Evolutionary conservation across 2,797 vertebrate genomes (phyloP).

Genomic region (Tragelaphus eurycerus): DNA sequence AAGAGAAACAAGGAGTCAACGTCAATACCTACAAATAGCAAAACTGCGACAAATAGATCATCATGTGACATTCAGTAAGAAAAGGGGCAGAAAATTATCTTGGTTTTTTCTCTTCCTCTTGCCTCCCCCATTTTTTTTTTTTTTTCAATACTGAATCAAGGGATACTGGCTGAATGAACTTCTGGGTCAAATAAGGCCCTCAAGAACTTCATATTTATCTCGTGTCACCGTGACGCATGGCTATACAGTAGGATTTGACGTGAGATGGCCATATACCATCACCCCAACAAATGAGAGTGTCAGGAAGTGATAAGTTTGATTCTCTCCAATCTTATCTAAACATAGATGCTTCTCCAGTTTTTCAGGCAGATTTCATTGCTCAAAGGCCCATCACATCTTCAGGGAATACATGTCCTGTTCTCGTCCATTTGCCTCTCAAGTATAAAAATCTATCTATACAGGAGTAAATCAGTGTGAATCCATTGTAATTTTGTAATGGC

Average conservation of each 20-base stretch:
- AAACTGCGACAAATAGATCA: neutral
- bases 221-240: neutral
- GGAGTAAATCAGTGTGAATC: neutral
- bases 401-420: neutral
- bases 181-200: neutral
- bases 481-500: neutral
- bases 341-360: neutral
- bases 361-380: neutral
- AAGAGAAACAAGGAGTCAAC: neutral
- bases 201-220: neutral
- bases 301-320: neutral
- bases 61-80: neutral
- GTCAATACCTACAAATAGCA: neutral
- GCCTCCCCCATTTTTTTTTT: no score
- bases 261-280: neutral
- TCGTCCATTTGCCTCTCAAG: neutral
- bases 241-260: neutral
- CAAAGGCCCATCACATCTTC: neutral
- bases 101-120: neutral
- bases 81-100: neutral
- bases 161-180: neutral
- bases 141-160: neutral
- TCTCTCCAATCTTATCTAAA: neutral
- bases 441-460: conserved; percentile 3
- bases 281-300: neutral